These are phyloP conservation scores for Platyrinchus mystaceus DNA, from an alignment of 2,797 vertebrate genomes.

Conservation along the genomic window DNA sequence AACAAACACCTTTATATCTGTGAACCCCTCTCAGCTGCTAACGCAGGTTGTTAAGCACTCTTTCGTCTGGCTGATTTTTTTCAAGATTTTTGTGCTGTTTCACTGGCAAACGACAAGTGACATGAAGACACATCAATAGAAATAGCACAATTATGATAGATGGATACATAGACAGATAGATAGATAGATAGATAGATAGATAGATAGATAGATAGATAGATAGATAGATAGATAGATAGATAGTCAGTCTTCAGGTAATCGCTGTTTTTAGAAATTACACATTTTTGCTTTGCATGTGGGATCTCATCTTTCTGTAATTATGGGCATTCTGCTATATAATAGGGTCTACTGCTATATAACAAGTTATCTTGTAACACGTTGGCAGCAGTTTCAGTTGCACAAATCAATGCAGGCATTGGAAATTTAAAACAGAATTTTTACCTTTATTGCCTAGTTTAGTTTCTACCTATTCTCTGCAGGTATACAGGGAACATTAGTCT, in stretches of 20 bases:
- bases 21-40: neutral
- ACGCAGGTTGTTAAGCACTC: neutral
- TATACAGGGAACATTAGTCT: neutral
- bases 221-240: neutral
- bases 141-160: neutral
- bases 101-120: neutral
- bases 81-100: neutral
- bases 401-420: neutral
- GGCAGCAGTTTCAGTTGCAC: constrained; percentile 10
- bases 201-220: neutral
- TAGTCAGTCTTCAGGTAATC: neutral
- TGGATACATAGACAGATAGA: neutral
- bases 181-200: neutral
- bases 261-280: neutral
- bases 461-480: neutral
- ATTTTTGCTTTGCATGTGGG: neutral
- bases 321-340: neutral
- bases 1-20: neutral
- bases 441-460: neutral
- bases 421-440: neutral
- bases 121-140: neutral
- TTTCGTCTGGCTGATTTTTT: neutral
- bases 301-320: neutral
- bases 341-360: neutral
- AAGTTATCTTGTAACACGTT: constrained; percentile 1